These are phyloP conservation scores for Ciconia stormi DNA, from an alignment of 2,113 vertebrate species.

Conservation along the genomic window DNA sequence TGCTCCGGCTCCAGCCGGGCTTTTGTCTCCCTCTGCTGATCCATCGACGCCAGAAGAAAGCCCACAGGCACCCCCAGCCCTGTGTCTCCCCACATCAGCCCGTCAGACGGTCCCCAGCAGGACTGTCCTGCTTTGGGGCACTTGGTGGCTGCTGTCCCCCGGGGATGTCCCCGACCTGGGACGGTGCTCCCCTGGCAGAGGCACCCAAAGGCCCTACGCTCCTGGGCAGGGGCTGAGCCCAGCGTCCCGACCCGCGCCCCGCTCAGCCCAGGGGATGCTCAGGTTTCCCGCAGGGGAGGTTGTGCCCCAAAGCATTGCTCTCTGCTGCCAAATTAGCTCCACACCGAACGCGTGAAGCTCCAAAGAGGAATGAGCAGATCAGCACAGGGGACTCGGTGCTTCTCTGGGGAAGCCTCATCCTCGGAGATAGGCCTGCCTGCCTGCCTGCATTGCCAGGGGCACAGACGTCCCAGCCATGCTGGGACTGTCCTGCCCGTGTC, in stretches of 20 bases:
- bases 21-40: slow-evolving; percentile 69
- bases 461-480: not conserved
- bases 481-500: not conserved
- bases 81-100: fast-evolving
- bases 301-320: not conserved
- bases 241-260: fast-evolving
- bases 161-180: not conserved
- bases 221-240: not conserved
- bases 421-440: fast-evolving
- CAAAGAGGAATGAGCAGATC: not conserved
- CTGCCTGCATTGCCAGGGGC: not conserved
- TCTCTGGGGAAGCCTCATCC: not conserved
- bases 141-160: not conserved
- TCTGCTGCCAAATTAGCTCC: not conserved
- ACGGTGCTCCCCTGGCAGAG: not conserved
- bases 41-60: not conserved
- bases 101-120: not conserved
- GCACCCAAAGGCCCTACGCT: not conserved
- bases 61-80: not conserved
- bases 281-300: fast-evolving
- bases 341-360: fast-evolving
- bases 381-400: not conserved
- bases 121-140: not conserved
- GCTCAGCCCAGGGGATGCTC: not conserved
- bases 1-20: not conserved